Evolutionary conservation across 1,140 invertebrate species (phyloP).

Genomic region (Cydia pomonella): DNA sequence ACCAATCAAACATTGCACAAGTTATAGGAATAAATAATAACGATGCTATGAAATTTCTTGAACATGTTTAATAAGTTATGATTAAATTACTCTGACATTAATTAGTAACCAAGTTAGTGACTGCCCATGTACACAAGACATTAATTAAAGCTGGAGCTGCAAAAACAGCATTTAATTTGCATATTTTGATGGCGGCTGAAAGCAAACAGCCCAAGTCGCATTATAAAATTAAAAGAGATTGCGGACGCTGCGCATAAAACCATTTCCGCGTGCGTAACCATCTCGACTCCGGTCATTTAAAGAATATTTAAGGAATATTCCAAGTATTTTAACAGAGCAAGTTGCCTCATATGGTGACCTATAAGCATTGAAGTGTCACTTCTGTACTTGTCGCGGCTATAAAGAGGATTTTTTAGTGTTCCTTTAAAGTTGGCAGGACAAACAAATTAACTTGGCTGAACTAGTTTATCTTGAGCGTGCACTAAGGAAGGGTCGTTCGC

Average conservation of each 20-base stretch:
- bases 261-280: slow-evolving; percentile 24
- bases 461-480: slow-evolving; percentile 24
- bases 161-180: slow-evolving; percentile 62
- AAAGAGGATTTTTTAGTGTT: slow-evolving; percentile 1
- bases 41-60: background rate
- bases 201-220: slow-evolving; percentile 59
- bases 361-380: slow-evolving; percentile 23
- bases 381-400: background rate
- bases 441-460: slow-evolving; percentile 30
- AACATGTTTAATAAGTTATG: slow-evolving; percentile 1
- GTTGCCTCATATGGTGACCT: slow-evolving; percentile 19
- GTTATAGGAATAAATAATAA: background rate
- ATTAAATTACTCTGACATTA: slow-evolving; percentile 14
- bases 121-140: background rate
- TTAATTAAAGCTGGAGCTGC: slow-evolving; percentile 5
- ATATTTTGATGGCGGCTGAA: slow-evolving; percentile 64
- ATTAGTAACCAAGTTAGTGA: slow-evolving; percentile 9
- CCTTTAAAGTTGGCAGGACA: slow-evolving; percentile 1
- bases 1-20: background rate
- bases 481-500: slow-evolving; percentile 32
- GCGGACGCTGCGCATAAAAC: slow-evolving; percentile 51
- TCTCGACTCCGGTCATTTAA: slow-evolving; percentile 5
- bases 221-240: slow-evolving; percentile 57
- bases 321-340: slow-evolving; percentile 23
- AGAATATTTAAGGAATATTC: slow-evolving; percentile 10